Evolutionary conservation across 2,888 invertebrate species (phyloP), one percentile per base, ranked within the genome.

Genomic region (Drosophila stalkeri): DNA sequence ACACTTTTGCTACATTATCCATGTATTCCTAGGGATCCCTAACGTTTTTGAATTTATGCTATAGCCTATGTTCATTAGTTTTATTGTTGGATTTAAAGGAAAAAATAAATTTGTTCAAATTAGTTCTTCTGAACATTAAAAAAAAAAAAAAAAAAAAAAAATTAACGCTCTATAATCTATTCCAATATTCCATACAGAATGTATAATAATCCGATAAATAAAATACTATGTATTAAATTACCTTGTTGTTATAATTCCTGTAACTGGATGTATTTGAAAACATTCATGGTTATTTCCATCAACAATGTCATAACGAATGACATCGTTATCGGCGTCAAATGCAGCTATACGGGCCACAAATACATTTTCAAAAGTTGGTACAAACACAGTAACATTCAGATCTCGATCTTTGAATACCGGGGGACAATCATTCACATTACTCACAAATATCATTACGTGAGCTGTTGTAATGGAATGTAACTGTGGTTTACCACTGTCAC

Each of bases 391-490:
- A 1, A 96, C 95, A 86, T 96, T 96, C 92, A 97, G 97, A 61
- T 95, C 93, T 16, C 94, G 91, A 68, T 95, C 94, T 11, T 94
- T 93, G 93, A 99, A 98, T 61, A 94, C 93, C 4, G 98, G 98
- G n/a, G 98, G 95, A 83, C 97, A 97, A 92, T 98, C 98, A 93
- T 99, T 98, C 8, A 97, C 96, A 93, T 98, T 97, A 8, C 94
- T 94, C 37, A 99, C 95, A 66, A 94, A 93, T 33, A 99, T 96
- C 75, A 94, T 94, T 16, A 99, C 98, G 72, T 94, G 94, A 0
- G 98, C 98, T 14, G 96, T 95, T 64, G 95, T 95, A 83, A 96
- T 96, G 0, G 98, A 96, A 27, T 96, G 95, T 31, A 98, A 93
- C 60, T 96, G 95, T 3, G 99, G 98, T 75, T 95, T 95, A 0